Evolutionary conservation across 1,140 invertebrate genomes (phyloP).

Genomic region (Pteromalus puparum): DNA sequence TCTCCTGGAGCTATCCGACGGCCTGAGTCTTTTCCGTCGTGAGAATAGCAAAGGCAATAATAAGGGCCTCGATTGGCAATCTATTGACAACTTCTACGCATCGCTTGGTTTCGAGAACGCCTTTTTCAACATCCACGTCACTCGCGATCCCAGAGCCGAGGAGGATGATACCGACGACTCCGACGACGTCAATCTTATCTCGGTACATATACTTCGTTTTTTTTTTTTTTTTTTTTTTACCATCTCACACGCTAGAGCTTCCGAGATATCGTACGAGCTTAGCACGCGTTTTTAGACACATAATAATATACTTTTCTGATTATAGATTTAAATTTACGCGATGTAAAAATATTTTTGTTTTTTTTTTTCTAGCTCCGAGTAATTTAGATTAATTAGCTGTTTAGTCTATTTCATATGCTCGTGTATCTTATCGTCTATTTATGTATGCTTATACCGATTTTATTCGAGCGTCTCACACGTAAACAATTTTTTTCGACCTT

Average conservation of each 20-base stretch:
- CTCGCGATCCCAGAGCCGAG: constrained; percentile 27
- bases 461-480: no score
- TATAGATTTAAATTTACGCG: no score
- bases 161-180: not conserved
- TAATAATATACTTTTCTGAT: no score
- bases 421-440: no score
- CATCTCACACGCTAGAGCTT: not conserved
- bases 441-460: no score
- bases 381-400: constrained; percentile 6
- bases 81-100: constrained; percentile 37
- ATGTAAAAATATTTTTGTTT: not conserved
- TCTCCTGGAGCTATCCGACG: constrained; percentile 34
- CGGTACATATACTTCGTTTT: not conserved
- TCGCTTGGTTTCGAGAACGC: constrained; percentile 46
- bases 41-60: not conserved
- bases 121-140: constrained; percentile 49
- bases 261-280: no score
- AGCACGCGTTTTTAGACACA: no score
- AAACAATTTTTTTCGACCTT: not conserved
- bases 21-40: constrained; percentile 14
- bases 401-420: no score
- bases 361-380: not conserved
- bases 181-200: constrained; percentile 47
- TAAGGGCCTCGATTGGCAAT: constrained; percentile 34
- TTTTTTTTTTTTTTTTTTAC: not conserved